Evolutionary conservation across 1,140 invertebrate species (phyloP).

Genomic region (Drosophila ficusphila): DNA sequence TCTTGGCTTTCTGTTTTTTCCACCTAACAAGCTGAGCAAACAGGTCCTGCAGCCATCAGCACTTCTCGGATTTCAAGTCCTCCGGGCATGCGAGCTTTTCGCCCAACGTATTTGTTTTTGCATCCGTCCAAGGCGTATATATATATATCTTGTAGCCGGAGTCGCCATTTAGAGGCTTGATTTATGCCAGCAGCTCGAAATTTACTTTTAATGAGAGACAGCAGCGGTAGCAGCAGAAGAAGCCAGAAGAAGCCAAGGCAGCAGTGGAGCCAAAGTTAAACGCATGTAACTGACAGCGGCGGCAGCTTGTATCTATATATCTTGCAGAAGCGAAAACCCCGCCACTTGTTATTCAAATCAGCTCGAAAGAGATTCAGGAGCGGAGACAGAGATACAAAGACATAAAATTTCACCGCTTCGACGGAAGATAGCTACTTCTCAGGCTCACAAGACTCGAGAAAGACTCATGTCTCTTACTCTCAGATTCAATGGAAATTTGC

Average conservation of each 20-base stretch:
- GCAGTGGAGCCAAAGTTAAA: constrained; percentile 51
- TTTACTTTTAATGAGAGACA: constrained; percentile 71
- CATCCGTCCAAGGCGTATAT: constrained; percentile 2
- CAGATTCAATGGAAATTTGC: constrained; percentile 56
- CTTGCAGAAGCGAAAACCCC: constrained; percentile 53
- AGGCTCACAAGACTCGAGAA: constrained; percentile 10
- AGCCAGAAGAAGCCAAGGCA: too few relatives aligned
- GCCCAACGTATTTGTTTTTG: constrained; percentile 5
- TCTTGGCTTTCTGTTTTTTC: constrained; percentile 19
- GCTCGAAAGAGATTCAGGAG: constrained; percentile 40
- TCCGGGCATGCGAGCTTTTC: constrained; percentile 11
- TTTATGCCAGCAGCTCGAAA: constrained; percentile 69
- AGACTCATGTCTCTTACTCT: too few relatives aligned
- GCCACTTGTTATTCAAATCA: constrained; percentile 62
- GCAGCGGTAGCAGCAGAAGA: neutral
- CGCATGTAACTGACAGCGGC: constrained; percentile 65
- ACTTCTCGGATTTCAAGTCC: constrained; percentile 41
- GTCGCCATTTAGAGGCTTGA: constrained; percentile 49
- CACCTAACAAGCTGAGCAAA: constrained; percentile 31
- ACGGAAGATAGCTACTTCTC: constrained; percentile 8
- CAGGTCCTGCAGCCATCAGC: constrained; percentile 39
- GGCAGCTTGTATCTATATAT: constrained; percentile 42
- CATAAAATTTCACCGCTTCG: constrained; percentile 42
- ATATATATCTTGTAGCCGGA: constrained; percentile 11
- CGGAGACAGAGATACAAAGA: constrained; percentile 9